phyloP scores from a whole-genome alignment of 2,888 invertebrate species.

The Ophion slaviceki region DNA sequence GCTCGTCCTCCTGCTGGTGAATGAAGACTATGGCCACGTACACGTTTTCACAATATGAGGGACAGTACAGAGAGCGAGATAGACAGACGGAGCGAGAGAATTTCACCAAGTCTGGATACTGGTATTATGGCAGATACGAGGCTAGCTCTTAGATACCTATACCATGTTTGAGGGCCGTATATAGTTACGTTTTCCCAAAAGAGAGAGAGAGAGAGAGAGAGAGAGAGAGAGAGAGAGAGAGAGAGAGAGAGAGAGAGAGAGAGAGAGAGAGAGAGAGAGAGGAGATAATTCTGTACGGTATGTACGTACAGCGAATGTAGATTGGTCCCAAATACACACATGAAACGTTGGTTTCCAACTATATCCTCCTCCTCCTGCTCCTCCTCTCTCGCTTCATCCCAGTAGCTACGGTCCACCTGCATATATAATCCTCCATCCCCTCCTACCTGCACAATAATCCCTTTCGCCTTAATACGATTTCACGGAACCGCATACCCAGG shows the following conservation, averaged over 20 bases:
- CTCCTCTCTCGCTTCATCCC: slow-evolving; percentile 30
- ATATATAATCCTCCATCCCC: slow-evolving; percentile 56
- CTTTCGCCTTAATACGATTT: slow-evolving; percentile 63
- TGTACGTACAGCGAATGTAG: slow-evolving; percentile 31
- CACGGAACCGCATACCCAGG: slow-evolving; percentile 49
- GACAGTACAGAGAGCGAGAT: slow-evolving; percentile 13
- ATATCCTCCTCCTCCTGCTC: background rate
- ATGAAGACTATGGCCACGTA: slow-evolving; percentile 44
- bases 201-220: slow-evolving; percentile 14
- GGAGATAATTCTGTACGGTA: slow-evolving; percentile 37
- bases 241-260: background rate
- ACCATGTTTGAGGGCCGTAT: slow-evolving; percentile 9
- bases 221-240: slow-evolving; percentile 26
- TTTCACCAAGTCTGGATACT: slow-evolving; percentile 47
- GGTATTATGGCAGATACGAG: slow-evolving; percentile 51
- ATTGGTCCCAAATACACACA: slow-evolving; percentile 42
- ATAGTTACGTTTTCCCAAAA: slow-evolving; percentile 23
- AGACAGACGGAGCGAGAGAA: slow-evolving; percentile 10
- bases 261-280: slow-evolving; percentile 23
- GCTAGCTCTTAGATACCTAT: slow-evolving; percentile 42
- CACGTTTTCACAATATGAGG: slow-evolving; percentile 54
- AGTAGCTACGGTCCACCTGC: slow-evolving; percentile 55
- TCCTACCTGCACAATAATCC: slow-evolving; percentile 64
- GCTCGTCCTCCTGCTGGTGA: slow-evolving; percentile 7
- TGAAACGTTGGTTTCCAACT: slow-evolving; percentile 47